Base-by-base conservation (phyloP, 2,888 invertebrate species). In the Pycnomerus fuliginosus region DNA sequence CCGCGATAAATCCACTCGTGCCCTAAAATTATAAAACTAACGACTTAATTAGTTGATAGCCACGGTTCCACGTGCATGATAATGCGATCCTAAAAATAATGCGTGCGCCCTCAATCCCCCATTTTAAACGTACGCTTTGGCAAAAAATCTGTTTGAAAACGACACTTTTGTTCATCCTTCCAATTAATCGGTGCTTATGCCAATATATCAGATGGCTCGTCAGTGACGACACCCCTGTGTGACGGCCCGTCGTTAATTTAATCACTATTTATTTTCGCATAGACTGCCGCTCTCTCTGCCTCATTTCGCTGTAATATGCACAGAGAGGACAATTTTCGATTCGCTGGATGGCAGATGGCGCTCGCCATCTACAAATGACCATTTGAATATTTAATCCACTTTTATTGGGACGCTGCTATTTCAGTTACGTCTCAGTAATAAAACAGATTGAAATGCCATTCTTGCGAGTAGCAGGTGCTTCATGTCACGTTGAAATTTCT, bases 181-280 rank as follows among this genome's bases (percentile, higher is more conserved):
- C 47, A 47, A 47, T 47, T 47, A 43, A 47, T 47, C 42, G 47
- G 47, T 37, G 46, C 46, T 46, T 46, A 46, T 41, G 41, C 37
- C 46, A 41, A 37, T 41, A 41, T 33, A 41, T 46, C 43, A 30
- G 16, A 16, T 32, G 23, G 34, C 20, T 16, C 23, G 20, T 12
- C 12, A 32, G 32, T 34, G 23, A 5, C 33, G 44, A 27, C 43
- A 25, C 36, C 36, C 30, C 31, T 30, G 30, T 44, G 43, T 49
- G 55, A 47, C 45, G 44, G 50, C 36, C 49, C 44, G 48, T 30
- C 49, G 46, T 47, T 56, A 50, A 56, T 56, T 56, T 44, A 53
- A 56, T 54, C 52, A 48, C 53, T 50, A 54, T 54, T 54, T 53
- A 56, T 56, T 56, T 53, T 55, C 52, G 52, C 44, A 47, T 48